Evolutionary conservation across 2,113 vertebrate species (phyloP).

Genomic region (Saccopteryx bilineata): DNA sequence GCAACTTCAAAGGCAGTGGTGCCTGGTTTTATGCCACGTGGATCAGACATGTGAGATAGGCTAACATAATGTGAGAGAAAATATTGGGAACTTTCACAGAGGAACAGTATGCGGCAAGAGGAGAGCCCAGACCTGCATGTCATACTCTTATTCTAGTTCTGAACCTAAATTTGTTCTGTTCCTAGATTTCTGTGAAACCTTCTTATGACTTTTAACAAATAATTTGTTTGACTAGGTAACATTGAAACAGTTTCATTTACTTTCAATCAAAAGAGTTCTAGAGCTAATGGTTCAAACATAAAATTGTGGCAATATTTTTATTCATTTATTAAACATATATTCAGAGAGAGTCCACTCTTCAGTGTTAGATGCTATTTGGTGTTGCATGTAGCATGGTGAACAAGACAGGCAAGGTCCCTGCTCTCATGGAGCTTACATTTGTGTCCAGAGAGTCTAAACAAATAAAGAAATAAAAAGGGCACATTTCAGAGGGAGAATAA

Average conservation of each 20-base stretch:
- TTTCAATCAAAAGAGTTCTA: not conserved
- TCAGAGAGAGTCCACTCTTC: not conserved
- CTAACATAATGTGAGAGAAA: not conserved
- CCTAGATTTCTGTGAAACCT: not conserved
- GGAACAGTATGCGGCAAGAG: too few species aligned
- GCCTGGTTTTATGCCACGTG: not conserved
- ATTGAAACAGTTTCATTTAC: not conserved
- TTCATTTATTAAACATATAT: not conserved
- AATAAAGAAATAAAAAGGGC: not conserved
- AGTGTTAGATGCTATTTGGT: not conserved
- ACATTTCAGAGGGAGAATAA: not conserved
- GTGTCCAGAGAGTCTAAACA: not conserved
- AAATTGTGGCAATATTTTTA: not conserved
- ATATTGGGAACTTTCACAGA: not conserved
- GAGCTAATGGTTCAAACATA: not conserved
- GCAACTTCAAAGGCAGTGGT: not conserved
- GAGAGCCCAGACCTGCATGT: not conserved
- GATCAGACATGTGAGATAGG: not conserved
- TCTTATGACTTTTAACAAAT: not conserved
- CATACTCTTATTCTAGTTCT: not conserved
- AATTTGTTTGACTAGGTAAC: not conserved
- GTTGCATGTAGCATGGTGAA: not conserved
- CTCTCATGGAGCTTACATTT: not conserved
- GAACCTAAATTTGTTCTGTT: not conserved
- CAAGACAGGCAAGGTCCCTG: not conserved